A percentile compares a stretch with the other conserved stretches of the same genome.
Evolutionary conservation across 1,140 invertebrate species (phyloP).

Genomic region (Nomia melanderi): DNA sequence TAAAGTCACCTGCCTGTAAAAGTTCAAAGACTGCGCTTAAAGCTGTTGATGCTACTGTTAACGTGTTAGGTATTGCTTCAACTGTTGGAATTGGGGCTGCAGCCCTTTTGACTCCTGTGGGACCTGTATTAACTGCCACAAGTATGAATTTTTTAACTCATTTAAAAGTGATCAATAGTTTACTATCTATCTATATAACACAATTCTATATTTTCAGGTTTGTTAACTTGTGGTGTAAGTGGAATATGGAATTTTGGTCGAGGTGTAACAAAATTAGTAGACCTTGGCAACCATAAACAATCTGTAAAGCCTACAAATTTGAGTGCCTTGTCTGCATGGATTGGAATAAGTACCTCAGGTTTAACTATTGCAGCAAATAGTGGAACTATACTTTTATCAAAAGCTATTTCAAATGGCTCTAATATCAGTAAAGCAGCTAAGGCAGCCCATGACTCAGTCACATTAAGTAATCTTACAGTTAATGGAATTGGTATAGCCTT

Average conservation of each 20-base stretch:
- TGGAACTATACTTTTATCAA: conserved; percentile 47
- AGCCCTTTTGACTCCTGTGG: conserved; percentile 70
- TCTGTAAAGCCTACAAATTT: conserved; percentile 54
- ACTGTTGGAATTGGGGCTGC: conserved; percentile 61
- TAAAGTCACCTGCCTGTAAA: conserved; percentile 73
- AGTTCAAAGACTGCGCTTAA: conserved; percentile 55
- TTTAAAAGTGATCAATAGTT: too few relatives aligned
- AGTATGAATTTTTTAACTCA: conserved; percentile 3
- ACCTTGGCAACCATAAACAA: conserved; percentile 61
- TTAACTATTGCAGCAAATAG: conserved; percentile 53
- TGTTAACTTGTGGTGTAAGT: not conserved
- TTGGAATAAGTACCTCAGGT: conserved; percentile 49
- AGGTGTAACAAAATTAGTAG: conserved; percentile 51
- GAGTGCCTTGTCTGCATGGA: conserved; percentile 56
- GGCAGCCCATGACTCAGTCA: conserved; percentile 54
- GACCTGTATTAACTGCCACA: conserved; percentile 58
- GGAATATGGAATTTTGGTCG: conserved; percentile 58
- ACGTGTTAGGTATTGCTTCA: conserved; percentile 39
- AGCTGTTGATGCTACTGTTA: conserved; percentile 69
- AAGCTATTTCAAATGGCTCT: conserved; percentile 38
- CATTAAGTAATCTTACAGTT: conserved; percentile 54
- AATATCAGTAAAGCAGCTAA: conserved; percentile 39
- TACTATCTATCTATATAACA: too few relatives aligned
- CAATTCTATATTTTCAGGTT: too few relatives aligned
- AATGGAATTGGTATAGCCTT: conserved; percentile 46